These are phyloP conservation scores for Limenitis camilla DNA, from an alignment of 2,888 invertebrate genomes.

Conservation along the genomic window DNA sequence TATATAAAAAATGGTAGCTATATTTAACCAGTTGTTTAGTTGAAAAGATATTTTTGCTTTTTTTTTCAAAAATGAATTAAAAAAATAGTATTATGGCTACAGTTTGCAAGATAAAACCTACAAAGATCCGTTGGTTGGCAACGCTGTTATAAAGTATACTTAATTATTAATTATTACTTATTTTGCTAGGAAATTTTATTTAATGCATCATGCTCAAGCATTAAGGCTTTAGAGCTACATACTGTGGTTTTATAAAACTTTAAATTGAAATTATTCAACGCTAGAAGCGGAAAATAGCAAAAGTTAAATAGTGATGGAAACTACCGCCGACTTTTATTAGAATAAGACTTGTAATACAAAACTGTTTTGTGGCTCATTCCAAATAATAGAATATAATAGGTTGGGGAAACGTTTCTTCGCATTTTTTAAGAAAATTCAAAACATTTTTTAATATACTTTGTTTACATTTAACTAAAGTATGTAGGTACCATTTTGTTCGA, in stretches of 20 bases:
- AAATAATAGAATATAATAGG: neutral
- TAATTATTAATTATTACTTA: neutral
- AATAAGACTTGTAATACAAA: slow-evolving; percentile 1
- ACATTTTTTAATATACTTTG: no score
- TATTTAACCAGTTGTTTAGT: no score
- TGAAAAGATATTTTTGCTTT: no score
- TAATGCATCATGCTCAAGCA: slow-evolving; percentile 1
- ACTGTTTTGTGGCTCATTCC: neutral
- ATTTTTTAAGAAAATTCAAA: no score
- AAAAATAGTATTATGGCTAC: no score
- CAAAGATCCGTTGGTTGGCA: no score
- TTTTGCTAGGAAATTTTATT: slow-evolving; percentile 8
- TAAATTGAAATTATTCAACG: slow-evolving; percentile 24
- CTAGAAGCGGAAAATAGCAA: slow-evolving; percentile 18
- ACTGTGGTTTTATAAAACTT: slow-evolving; percentile 19
- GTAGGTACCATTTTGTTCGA: no score
- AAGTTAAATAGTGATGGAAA: slow-evolving; percentile 18
- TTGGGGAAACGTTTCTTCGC: no score
- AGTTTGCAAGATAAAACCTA: no score
- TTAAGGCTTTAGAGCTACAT: slow-evolving; percentile 6
- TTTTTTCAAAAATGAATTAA: no score
- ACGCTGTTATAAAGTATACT: neutral
- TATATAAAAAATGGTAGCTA: no score
- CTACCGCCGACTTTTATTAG: slow-evolving; percentile 13
- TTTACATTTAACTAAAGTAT: no score